Base-by-base conservation (phyloP, 2,888 invertebrate genomes). In the Mythimna vitellina region DNA sequence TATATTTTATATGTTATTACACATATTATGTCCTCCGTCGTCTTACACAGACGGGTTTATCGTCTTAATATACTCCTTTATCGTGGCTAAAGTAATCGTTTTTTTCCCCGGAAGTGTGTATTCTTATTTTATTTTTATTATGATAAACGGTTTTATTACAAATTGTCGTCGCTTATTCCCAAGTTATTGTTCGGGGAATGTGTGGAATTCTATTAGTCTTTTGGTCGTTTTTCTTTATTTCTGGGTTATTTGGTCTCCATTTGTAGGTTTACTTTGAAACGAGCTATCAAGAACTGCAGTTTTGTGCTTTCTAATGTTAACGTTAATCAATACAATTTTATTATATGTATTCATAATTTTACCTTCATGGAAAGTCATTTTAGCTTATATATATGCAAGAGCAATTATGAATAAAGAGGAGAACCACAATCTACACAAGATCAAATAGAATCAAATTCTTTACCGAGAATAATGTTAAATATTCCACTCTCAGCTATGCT, bases 1-100 rank as follows among this genome's bases (percentile, higher is more conserved):
- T 77, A 83, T 82, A 70, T 80, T 83, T 82, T 84, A 83, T 83
- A 81, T 84, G 72, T 82, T 84, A 84, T 83, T 83, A 80, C 84
- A 78, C 78, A 78, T 83, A 83, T 76, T 71, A 82, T 76, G 77
- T 77, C 66, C 69, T 61, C 58, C 60, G 73, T 38, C 82, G 74
- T 80, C 75, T 72, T 74, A 72, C 66, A 66, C 51, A 72, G 75
- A 75, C 66, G 78, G 73, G 74, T 84, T 84, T 84, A 84, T 84
- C 80, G 84, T 82, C 82, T 82, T 84, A 84, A 84, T 84, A 82
- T 82, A 82, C 67, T 80, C 81, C 71, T 78, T 82, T 78, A 84
- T 82, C 82, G 82, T 68, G 58, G 60, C 64, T 57, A 57, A 66
- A 80, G 81, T 84, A 84, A 84, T 84, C 82, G 82, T 70, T 77